These are phyloP conservation scores for Carollia perspicillata DNA, from an alignment of 2,113 vertebrate genomes.

Conservation along the genomic window DNA sequence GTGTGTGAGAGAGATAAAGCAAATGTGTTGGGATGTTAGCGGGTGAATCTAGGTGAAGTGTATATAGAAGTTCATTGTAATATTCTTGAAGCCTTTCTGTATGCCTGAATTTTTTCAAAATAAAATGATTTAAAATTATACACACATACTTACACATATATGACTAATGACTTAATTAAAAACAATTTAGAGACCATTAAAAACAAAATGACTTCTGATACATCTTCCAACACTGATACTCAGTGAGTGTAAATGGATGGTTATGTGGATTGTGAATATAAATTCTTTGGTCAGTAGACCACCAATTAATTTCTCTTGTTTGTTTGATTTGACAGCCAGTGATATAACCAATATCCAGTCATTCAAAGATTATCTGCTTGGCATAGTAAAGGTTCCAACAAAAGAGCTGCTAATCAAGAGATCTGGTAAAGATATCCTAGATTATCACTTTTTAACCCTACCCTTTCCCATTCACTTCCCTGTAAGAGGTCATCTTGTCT, in stretches of 20 bases:
- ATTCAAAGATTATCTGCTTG: constrained; percentile 80
- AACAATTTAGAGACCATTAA: not conserved
- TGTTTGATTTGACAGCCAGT: constrained; percentile 68
- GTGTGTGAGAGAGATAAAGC: not conserved
- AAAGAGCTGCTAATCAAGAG: constrained; percentile 81
- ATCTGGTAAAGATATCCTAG: constrained; percentile 79
- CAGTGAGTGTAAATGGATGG: not conserved
- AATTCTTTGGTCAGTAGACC: not conserved
- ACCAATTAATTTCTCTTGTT: constrained; percentile 29
- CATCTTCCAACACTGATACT: not conserved
- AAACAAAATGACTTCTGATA: not conserved
- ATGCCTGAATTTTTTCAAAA: constrained; percentile 15
- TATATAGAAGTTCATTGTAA: not conserved
- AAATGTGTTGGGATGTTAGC: not conserved
- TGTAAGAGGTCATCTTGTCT: not conserved
- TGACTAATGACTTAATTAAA: not conserved
- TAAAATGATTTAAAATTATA: not conserved
- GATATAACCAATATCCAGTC: constrained; percentile 44
- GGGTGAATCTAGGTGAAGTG: not conserved
- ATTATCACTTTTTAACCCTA: not conserved
- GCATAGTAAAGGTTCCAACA: constrained; percentile 81
- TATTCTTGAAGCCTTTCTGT: not conserved
- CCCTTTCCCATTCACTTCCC: not conserved
- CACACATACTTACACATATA: not conserved
- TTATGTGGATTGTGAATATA: not conserved